Evolutionary conservation across 2,888 invertebrate genomes (phyloP).

Genomic region (Suillia variegata): DNA sequence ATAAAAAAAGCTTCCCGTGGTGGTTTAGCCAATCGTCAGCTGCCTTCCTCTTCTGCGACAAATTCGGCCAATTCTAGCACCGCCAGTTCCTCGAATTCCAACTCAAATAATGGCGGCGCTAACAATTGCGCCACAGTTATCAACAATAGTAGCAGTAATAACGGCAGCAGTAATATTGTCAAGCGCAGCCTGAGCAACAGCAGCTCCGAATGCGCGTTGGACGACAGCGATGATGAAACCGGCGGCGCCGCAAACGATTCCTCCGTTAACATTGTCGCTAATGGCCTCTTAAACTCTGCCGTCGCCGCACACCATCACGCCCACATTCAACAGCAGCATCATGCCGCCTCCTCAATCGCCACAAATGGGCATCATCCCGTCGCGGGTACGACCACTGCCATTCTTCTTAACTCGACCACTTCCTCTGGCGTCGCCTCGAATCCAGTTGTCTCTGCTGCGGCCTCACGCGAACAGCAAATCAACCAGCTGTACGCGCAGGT

Average conservation of each 20-base stretch:
- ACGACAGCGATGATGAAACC: constrained; percentile 54
- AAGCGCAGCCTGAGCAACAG: constrained; percentile 65
- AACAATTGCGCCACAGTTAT: neutral
- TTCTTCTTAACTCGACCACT: constrained; percentile 50
- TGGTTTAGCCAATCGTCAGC: constrained; percentile 74
- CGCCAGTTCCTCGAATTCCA: constrained; percentile 20
- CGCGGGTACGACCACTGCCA: constrained; percentile 54
- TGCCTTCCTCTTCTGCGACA: constrained; percentile 62
- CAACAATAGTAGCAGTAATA: constrained; percentile 30
- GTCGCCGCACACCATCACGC: constrained; percentile 36
- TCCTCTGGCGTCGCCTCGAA: constrained; percentile 36
- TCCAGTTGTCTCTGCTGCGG: constrained; percentile 26
- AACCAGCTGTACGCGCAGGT: constrained; percentile 64
- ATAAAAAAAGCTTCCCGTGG: constrained; percentile 77
- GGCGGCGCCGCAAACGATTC: constrained; percentile 27
- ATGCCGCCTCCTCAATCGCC: constrained; percentile 12
- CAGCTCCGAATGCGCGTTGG: constrained; percentile 53
- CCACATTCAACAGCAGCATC: constrained; percentile 20
- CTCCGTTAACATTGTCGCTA: constrained; percentile 59
- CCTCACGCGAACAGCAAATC: constrained; percentile 57
- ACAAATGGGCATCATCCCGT: constrained; percentile 37
- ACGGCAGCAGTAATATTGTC: constrained; percentile 38
- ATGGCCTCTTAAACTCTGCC: constrained; percentile 57
- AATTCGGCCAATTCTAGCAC: neutral
- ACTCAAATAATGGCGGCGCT: constrained; percentile 27